These are phyloP conservation scores for Chionis minor DNA, from an alignment of 2,113 vertebrate genomes.

Conservation along the genomic window DNA sequence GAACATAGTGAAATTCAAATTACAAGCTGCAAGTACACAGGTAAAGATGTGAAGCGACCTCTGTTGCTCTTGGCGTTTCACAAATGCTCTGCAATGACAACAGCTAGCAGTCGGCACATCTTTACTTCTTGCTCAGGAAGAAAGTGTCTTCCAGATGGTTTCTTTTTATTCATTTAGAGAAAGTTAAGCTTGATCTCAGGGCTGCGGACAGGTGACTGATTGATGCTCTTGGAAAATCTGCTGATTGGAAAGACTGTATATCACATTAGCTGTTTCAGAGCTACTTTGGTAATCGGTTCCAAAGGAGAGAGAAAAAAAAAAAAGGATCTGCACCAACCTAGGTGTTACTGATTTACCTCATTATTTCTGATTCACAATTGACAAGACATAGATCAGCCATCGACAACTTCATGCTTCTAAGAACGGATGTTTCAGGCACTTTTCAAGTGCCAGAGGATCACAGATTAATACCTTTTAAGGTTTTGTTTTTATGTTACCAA, in stretches of 20 bases:
- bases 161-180: conserved; percentile 48
- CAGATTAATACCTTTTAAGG: neutral
- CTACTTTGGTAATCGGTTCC: conserved; percentile 48
- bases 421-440: neutral
- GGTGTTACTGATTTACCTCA: conserved; percentile 28
- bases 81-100: neutral
- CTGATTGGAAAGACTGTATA: conserved; percentile 48
- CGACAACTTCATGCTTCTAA: neutral
- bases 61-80: neutral
- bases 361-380: conserved; percentile 50
- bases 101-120: neutral
- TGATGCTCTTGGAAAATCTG: conserved; percentile 43
- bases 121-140: neutral
- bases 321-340: neutral
- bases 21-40: neutral
- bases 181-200: conserved; percentile 18
- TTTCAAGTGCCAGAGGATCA: neutral
- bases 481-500: neutral
- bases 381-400: conserved; percentile 31
- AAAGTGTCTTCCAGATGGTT: conserved; percentile 12
- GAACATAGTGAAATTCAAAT: neutral
- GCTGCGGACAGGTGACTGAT: conserved; percentile 49
- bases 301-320: neutral
- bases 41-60: neutral
- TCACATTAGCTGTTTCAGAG: conserved; percentile 42